Evolutionary conservation across 2,888 invertebrate species (phyloP).

Genomic region (Schizotus pectinicornis): DNA sequence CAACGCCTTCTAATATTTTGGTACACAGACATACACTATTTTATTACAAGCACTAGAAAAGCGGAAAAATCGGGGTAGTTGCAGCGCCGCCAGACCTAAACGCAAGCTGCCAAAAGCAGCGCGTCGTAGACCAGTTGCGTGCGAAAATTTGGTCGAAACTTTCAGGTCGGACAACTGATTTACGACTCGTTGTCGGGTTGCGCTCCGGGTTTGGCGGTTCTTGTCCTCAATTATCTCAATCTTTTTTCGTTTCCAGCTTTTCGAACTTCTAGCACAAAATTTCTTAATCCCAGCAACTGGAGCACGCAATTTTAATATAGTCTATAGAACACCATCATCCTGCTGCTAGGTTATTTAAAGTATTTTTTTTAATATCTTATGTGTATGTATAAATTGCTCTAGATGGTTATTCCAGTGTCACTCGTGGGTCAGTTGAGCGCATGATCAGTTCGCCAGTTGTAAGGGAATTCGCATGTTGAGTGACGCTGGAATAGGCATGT

Average conservation of each 20-base stretch:
- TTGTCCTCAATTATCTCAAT: not conserved
- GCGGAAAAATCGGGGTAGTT: not conserved
- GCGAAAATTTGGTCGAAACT: no score
- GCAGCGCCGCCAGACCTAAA: not conserved
- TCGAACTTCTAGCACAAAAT: no score
- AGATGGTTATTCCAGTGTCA: constrained; percentile 48
- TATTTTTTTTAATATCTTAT: constrained; percentile 37
- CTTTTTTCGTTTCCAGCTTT: constrained; percentile 13
- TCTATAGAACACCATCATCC: constrained; percentile 51
- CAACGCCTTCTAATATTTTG: constrained; percentile 21
- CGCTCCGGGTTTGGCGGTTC: no score
- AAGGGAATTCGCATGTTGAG: not conserved
- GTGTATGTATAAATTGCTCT: constrained; percentile 48
- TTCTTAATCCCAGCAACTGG: no score
- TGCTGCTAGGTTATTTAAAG: constrained; percentile 40
- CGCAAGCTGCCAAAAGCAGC: no score
- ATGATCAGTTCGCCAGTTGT: constrained; percentile 2
- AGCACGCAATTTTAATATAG: constrained; percentile 45
- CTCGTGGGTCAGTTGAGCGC: constrained; percentile 18
- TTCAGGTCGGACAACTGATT: no score
- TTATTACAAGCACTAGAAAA: no score
- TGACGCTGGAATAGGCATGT: constrained; percentile 18
- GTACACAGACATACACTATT: no score
- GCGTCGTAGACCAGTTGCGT: no score
- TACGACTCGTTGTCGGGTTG: no score